Conservation (phyloP, 1,140 invertebrate genomes). For the Ooceraea biroi region DNA sequence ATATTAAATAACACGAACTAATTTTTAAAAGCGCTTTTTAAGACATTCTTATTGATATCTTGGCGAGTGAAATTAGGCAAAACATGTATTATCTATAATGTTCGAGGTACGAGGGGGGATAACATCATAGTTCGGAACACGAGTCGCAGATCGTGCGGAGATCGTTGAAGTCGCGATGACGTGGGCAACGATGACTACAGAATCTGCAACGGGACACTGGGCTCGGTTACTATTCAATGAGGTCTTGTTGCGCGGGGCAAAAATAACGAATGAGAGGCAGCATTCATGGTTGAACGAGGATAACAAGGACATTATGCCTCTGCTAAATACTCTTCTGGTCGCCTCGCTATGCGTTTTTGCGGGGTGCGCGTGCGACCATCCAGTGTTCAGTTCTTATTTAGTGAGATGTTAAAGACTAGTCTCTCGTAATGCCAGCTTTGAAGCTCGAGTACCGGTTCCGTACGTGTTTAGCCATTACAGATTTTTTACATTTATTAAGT, state of each 20-base stretch:
- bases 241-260: slow-evolving; percentile 49
- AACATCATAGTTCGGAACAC: slow-evolving; percentile 26
- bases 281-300: slow-evolving; percentile 60
- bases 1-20: no score
- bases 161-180: slow-evolving; percentile 47
- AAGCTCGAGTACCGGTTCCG: no score
- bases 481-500: no score
- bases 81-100: background rate
- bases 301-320: slow-evolving; percentile 61
- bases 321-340: slow-evolving; percentile 43
- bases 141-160: slow-evolving; percentile 7
- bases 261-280: slow-evolving; percentile 63
- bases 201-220: slow-evolving; percentile 60
- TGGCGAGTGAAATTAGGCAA: background rate
- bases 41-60: background rate
- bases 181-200: slow-evolving; percentile 50
- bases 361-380: slow-evolving; percentile 7
- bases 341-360: slow-evolving; percentile 47
- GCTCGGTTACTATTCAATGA: slow-evolving; percentile 59
- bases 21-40: no score
- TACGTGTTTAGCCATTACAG: no score
- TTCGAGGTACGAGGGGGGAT: background rate
- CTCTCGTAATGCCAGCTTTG: no score
- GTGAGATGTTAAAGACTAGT: background rate
- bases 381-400: background rate